Evolutionary conservation across 1,140 invertebrate genomes (phyloP).

Genomic region (Papilio xuthus): DNA sequence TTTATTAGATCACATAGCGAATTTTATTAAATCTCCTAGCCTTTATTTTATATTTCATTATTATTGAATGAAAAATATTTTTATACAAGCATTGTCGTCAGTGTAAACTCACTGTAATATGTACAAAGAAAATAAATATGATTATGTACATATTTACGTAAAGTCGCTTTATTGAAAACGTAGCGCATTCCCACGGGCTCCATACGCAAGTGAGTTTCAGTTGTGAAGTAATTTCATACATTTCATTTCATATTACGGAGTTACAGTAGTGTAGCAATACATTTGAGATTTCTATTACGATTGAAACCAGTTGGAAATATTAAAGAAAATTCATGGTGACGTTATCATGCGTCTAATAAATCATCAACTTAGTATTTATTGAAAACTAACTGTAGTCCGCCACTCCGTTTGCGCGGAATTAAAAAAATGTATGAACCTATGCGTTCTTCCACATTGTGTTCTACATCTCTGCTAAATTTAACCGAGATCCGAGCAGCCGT

Average conservation of each 20-base stretch:
- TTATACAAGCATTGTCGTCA: neutral
- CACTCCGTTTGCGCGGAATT: no score
- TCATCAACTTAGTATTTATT: no score
- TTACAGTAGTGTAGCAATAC: neutral
- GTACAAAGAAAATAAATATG: neutral
- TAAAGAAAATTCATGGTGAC: neutral
- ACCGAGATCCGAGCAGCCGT: no score
- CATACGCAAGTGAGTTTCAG: neutral
- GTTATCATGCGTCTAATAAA: neutral
- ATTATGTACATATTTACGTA: neutral
- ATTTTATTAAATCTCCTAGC: neutral
- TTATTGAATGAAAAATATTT: no score
- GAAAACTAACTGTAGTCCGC: no score
- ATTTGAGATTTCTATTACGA: neutral
- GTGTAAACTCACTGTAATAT: neutral
- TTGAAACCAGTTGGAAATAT: neutral
- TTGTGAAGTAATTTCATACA: conserved; percentile 3
- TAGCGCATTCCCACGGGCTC: neutral
- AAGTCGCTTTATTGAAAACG: conserved; percentile 11
- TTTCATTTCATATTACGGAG: conserved; percentile 4
- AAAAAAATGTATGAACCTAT: no score
- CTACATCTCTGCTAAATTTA: no score
- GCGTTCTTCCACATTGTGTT: no score
- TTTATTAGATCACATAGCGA: neutral
- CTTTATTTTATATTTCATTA: neutral